A percentile compares a stretch with the other conserved stretches of the same genome.
phyloP scores from a whole-genome alignment of 2,888 invertebrate genomes.

The Stegophylla sp. region DNA sequence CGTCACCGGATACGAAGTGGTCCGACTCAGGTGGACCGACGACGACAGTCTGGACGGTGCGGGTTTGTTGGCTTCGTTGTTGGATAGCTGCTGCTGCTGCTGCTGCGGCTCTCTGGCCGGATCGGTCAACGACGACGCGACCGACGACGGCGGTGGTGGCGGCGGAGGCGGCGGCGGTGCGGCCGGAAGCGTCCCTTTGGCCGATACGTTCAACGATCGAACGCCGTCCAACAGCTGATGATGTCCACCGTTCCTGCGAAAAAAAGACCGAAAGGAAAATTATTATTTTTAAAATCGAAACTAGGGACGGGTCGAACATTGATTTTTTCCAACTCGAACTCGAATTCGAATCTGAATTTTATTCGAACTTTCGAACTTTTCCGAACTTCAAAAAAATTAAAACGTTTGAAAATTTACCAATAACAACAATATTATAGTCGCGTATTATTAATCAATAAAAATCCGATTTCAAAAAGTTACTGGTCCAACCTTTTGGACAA shows the following conservation, averaged over 20 bases:
- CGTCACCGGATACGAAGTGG: conserved; percentile 50
- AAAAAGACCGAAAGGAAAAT: neutral
- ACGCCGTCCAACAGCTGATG: conserved; percentile 37
- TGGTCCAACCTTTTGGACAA: too few species aligned
- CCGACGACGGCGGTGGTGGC: neutral
- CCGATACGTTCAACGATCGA: conserved; percentile 32
- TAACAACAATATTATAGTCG: too few species aligned
- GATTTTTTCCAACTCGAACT: too few species aligned
- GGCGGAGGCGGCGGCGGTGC: conserved; percentile 6
- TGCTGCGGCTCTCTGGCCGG: conserved; percentile 10
- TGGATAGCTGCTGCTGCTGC: conserved; percentile 25
- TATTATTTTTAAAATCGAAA: too few species aligned
- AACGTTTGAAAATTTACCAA: too few species aligned
- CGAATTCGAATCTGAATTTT: too few species aligned
- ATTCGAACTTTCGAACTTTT: too few species aligned
- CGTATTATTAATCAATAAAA: too few species aligned
- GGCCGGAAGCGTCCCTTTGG: conserved; percentile 41
- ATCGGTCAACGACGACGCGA: neutral
- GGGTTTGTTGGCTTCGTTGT: conserved; percentile 29
- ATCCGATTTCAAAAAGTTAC: too few species aligned
- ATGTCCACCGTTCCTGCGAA: conserved; percentile 30
- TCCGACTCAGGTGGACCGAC: conserved; percentile 24
- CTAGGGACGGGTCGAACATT: too few species aligned
- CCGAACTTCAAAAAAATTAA: too few species aligned
- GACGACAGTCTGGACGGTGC: conserved; percentile 30